phyloP scores from a whole-genome alignment of 64 coral and sea anemone species.

The Pachyseris speciosa region DNA sequence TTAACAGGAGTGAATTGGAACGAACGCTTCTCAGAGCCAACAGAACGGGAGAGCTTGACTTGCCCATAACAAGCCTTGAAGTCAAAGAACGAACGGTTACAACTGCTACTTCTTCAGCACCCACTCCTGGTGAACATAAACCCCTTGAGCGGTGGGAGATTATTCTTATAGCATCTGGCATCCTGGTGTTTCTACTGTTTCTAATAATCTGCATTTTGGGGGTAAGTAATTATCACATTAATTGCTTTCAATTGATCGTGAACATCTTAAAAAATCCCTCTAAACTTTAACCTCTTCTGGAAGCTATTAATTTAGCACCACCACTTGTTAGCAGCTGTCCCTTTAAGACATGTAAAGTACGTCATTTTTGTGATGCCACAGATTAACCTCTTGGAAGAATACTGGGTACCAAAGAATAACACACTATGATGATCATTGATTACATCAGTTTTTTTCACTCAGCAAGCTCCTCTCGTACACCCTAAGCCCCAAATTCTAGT shows the following conservation, averaged over 20 bases:
- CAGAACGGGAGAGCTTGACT: not conserved
- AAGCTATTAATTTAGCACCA: too few species aligned
- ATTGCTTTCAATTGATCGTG: not conserved
- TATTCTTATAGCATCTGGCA: conserved; percentile 8
- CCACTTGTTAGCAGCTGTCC: too few species aligned
- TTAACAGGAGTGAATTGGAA: not conserved
- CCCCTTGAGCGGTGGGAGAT: conserved; percentile 34
- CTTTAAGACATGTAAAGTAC: too few species aligned
- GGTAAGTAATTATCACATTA: conserved; percentile 12
- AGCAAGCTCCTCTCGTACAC: too few species aligned
- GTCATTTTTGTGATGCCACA: too few species aligned
- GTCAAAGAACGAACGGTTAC: not conserved
- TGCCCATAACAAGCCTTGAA: not conserved
- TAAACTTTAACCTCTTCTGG: too few species aligned
- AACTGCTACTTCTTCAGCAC: not conserved
- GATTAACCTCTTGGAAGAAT: too few species aligned
- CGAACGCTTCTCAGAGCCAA: not conserved
- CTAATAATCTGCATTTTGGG: conserved; percentile 23
- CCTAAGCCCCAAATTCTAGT: not conserved
- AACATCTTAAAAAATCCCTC: not conserved
- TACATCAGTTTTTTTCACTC: too few species aligned
- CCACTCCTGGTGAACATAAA: not conserved
- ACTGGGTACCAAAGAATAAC: too few species aligned
- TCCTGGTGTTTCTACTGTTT: conserved; percentile 28
- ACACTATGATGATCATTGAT: too few species aligned